phyloP scores from a whole-genome alignment of 2,113 vertebrate species.

The Isichthys henryi region DNA sequence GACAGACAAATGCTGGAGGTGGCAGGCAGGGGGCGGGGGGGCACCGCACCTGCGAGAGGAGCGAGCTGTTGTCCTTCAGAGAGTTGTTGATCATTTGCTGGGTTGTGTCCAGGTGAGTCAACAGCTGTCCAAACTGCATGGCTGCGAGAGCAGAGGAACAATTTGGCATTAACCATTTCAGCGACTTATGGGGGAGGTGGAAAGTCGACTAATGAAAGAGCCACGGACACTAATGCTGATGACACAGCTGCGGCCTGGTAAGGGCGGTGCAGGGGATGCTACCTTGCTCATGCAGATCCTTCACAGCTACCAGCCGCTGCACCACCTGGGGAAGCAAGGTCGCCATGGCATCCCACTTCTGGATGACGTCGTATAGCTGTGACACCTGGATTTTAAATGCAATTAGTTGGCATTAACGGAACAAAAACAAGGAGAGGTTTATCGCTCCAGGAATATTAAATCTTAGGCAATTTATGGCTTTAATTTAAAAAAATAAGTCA shows the following conservation, averaged over 20 bases:
- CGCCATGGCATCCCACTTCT: conserved; percentile 82
- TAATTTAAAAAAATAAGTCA: not conserved
- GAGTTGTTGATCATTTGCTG: conserved; percentile 85
- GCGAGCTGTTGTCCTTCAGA: conserved; percentile 74
- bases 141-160: conserved; percentile 51
- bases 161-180: no score
- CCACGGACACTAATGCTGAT: not conserved
- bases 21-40: not conserved
- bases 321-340: conserved; percentile 77
- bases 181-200: not conserved
- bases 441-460: conserved; percentile 1
- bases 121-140: conserved; percentile 84
- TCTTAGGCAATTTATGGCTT: not conserved
- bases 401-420: not conserved
- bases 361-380: conserved; percentile 76
- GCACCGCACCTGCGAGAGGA: conserved; percentile 70
- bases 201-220: not conserved
- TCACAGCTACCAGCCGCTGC: conserved; percentile 76
- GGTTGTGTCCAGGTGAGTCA: conserved; percentile 84
- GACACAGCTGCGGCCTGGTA: not conserved
- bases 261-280: not conserved
- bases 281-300: conserved; percentile 90
- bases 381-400: conserved; percentile 60
- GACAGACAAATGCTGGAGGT: no score
- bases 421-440: not conserved